phyloP scores from a whole-genome alignment of 2,888 invertebrate genomes.

The Acronicta psi region DNA sequence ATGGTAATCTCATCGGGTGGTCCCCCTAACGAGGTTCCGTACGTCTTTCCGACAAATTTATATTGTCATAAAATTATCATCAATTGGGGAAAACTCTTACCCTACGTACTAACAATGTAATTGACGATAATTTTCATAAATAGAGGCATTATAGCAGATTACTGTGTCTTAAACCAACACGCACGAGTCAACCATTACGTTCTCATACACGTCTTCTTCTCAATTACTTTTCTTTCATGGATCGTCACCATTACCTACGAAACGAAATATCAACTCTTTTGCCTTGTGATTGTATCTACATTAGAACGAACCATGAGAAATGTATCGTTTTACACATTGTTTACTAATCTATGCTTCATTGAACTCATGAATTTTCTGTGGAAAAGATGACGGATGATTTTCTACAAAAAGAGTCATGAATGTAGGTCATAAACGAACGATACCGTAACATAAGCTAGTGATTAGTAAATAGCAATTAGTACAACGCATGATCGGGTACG shows the following conservation, averaged over 20 bases:
- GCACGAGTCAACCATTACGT: constrained; percentile 43
- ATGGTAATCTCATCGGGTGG: background rate
- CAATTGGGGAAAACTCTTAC: constrained; percentile 25
- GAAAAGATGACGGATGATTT: constrained; percentile 30
- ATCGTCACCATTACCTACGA: constrained; percentile 17
- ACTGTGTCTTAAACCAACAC: constrained; percentile 47
- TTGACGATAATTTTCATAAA: constrained; percentile 38
- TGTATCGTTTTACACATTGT: constrained; percentile 27
- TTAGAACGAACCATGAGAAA: background rate
- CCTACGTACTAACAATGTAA: constrained; percentile 10
- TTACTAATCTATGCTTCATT: constrained; percentile 40
- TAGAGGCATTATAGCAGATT: constrained; percentile 37
- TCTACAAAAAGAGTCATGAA: constrained; percentile 36
- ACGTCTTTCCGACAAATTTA: constrained; percentile 1
- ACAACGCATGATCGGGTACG: constrained; percentile 44
- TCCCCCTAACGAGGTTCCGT: constrained; percentile 1
- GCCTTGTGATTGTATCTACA: constrained; percentile 1
- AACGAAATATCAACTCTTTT: constrained; percentile 15
- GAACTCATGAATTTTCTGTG: constrained; percentile 35
- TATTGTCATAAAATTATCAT: constrained; percentile 16
- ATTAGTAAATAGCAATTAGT: constrained; percentile 52
- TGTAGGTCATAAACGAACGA: constrained; percentile 40
- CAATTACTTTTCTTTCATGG: constrained; percentile 33
- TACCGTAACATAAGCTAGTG: constrained; percentile 51
- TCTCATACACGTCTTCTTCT: constrained; percentile 39